phyloP scores from a whole-genome alignment of 2,888 invertebrate genomes.

The Cantharis flavilabris region DNA sequence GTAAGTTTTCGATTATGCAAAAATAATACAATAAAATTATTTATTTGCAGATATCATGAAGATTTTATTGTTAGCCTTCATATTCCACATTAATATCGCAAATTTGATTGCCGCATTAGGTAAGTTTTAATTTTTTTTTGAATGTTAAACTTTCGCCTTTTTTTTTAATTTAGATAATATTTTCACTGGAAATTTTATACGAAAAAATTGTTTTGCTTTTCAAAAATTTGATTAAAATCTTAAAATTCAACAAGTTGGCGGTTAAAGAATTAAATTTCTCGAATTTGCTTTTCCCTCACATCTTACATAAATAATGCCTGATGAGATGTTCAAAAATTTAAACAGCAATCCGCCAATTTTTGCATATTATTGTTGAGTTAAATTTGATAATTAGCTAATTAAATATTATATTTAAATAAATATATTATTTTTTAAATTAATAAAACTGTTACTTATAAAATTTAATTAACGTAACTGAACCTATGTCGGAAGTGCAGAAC shows the following conservation, averaged over 20 bases:
- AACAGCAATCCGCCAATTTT: background rate
- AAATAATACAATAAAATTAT: background rate
- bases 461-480: background rate
- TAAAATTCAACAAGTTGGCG: background rate
- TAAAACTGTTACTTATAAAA: background rate
- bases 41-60: background rate
- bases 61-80: background rate
- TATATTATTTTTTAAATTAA: too few relatives aligned
- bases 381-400: background rate
- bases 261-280: background rate
- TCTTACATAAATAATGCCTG: background rate
- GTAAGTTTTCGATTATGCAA: background rate
- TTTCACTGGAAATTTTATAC: background rate
- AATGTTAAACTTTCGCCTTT: background rate
- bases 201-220: background rate
- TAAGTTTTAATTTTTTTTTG: background rate
- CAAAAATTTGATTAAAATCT: background rate
- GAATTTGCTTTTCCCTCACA: background rate
- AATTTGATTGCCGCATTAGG: background rate
- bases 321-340: background rate
- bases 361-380: background rate
- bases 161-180: background rate
- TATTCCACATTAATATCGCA: background rate
- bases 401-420: too few relatives aligned
- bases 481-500: background rate